Evolutionary conservation across 2,888 invertebrate species (phyloP), one percentile per base, ranked within the genome.

Genomic region (Papilio elwesi): DNA sequence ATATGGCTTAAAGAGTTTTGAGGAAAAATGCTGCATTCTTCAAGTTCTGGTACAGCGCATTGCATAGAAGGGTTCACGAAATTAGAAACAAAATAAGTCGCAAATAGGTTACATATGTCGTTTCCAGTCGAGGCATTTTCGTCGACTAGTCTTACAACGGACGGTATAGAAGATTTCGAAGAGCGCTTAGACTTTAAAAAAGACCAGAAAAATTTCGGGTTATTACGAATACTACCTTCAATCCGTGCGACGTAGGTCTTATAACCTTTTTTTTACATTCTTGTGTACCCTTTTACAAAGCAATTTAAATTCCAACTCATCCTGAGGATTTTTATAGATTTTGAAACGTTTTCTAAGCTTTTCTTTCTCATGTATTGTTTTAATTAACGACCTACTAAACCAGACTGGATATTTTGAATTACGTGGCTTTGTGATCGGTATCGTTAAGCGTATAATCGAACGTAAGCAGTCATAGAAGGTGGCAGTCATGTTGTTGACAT

Each of bases 401-500:
- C 52, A 53, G 15, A 9, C 15, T 53, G 52, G 52, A 8, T 53
- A 53, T n/a, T 53, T 53, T 9, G 52, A 53, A 15, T 53, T 53
- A 9, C 52, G 15, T 15, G 9, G 59, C 59, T 59, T 59, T 38
- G 59, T 11, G 36, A 38, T 13, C 6, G 59, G n/a, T 12, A 59
- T 36, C 36, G 36, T 59, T 36, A 59, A 59, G 5, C 38, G 59
- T 59, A 59, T 59, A 12, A 59, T 59, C 12, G 59, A 59, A 12
- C 38, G 59, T 26, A 59, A 59, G 26, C 59, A 13, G 1, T 59
- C 26, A 12, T 59, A 59, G 36, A 59, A 59, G 10, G 36, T 59
- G 11, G 38, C 36, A n/a, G 59, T 59, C 38, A 59, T 59, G 13
- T 4, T 36, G 59, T 59, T 59, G 59, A 59, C 59, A 38, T 59